Evolutionary conservation across 35 echinoderm and acorn worm species (phyloP).

Genomic region (Patiria miniata): DNA sequence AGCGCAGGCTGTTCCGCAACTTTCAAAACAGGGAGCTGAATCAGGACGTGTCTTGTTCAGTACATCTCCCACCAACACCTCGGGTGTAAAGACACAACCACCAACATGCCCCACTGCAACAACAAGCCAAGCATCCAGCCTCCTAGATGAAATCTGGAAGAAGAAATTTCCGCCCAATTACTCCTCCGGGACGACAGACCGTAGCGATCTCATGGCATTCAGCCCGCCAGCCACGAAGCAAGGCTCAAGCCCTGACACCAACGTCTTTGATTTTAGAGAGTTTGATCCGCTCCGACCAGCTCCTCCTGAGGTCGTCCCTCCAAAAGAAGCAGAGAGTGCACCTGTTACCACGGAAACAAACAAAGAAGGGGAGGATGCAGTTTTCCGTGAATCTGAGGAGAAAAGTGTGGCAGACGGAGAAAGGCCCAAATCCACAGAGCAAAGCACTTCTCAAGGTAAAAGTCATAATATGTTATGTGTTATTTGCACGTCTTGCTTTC

Average conservation of each 20-base stretch:
- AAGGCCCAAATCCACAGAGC: background rate
- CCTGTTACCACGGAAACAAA: background rate
- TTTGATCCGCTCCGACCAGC: slow-evolving; percentile 67
- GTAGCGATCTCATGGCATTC: slow-evolving; percentile 72
- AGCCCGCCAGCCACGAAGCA: slow-evolving; percentile 29
- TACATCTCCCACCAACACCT: background rate
- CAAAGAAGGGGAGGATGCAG: background rate
- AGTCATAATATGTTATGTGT: background rate
- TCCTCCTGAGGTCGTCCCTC: background rate
- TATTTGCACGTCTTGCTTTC: no score
- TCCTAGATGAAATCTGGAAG: background rate
- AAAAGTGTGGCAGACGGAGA: background rate
- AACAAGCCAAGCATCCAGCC: background rate
- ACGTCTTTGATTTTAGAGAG: slow-evolving; percentile 75
- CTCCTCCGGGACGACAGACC: background rate
- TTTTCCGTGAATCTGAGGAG: background rate
- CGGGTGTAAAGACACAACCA: background rate
- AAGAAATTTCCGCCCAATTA: background rate
- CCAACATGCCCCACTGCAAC: background rate
- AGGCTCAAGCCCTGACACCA: background rate
- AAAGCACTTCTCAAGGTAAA: background rate
- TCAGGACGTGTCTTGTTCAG: background rate
- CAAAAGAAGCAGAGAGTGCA: background rate
- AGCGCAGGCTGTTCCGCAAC: background rate
- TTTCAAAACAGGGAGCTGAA: slow-evolving; percentile 24